Evolutionary conservation across 2,113 vertebrate genomes (phyloP).

Genomic region (Tragelaphus buxtoni): DNA sequence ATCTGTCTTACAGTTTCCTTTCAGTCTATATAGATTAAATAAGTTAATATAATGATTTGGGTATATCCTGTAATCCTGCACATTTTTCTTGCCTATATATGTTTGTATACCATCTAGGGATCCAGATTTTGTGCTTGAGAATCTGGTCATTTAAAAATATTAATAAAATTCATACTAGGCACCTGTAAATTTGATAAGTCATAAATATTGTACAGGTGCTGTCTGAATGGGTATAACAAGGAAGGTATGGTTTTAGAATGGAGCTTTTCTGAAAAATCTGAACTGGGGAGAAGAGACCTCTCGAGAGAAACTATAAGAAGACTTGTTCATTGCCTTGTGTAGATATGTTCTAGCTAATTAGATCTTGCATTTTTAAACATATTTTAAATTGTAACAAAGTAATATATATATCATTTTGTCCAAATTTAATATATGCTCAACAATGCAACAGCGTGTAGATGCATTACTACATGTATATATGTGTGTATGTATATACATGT

Average conservation of each 20-base stretch:
- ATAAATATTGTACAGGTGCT: neutral
- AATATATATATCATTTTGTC: neutral
- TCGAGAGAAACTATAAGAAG: neutral
- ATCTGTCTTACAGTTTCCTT: neutral
- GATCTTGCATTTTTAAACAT: neutral
- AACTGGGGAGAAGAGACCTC: neutral
- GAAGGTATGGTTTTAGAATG: neutral
- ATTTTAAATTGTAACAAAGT: neutral
- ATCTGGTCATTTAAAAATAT: neutral
- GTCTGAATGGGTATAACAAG: neutral
- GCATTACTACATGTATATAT: neutral
- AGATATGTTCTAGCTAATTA: neutral
- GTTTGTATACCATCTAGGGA: neutral
- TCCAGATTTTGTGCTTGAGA: neutral
- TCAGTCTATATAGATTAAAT: neutral
- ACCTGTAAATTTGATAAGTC: neutral
- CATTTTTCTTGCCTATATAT: neutral
- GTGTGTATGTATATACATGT: neutral
- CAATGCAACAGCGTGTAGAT: neutral
- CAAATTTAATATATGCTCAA: neutral
- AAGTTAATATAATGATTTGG: neutral
- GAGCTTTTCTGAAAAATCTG: neutral
- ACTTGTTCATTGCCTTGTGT: neutral
- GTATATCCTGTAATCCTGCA: accelerated
- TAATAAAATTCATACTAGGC: neutral